Evolutionary conservation across 2,113 vertebrate species (phyloP).

Genomic region (human (Homo sapiens)): GRCh38 chr20:62266501-62267000

Average conservation of each 20-base stretch:
- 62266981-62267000: too few species aligned
- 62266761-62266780: background rate
- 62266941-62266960: background rate
- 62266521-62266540: too few species aligned
- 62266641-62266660: fast-evolving
- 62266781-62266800: background rate
- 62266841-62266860: background rate
- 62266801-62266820: background rate
- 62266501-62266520: too few species aligned
- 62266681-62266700: background rate
- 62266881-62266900: background rate
- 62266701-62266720: background rate
- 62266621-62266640: too few species aligned
- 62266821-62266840: too few species aligned
- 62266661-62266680: fast-evolving
- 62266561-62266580: too few species aligned
- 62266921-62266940: background rate
- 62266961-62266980: too few species aligned
- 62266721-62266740: fast-evolving
- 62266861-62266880: background rate
- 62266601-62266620: too few species aligned
- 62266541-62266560: too few species aligned
- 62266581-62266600: too few species aligned
- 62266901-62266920: background rate
- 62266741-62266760: background rate